Conservation (phyloP, 1,140 invertebrate genomes). For the Eupristina koningsbergeri region DNA sequence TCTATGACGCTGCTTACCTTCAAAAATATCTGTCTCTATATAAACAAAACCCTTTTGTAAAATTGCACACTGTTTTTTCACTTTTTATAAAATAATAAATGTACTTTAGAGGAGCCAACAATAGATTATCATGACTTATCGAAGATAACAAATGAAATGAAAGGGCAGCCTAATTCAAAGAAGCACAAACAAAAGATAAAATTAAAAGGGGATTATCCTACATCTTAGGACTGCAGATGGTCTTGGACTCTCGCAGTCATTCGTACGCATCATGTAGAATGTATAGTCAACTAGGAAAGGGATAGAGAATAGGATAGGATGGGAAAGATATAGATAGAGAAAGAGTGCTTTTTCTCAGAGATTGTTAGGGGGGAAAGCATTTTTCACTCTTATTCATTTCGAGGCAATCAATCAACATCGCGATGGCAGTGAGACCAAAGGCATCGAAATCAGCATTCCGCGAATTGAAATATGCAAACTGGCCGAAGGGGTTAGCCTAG, state of each 20-base stretch:
- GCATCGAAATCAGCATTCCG: constrained; percentile 50
- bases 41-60: background rate
- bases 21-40: background rate
- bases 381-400: constrained; percentile 45
- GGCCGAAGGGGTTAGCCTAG: constrained; percentile 32
- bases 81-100: background rate
- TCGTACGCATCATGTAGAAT: background rate
- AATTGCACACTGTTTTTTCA: too few species aligned
- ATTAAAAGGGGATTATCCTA: constrained; percentile 7
- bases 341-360: background rate
- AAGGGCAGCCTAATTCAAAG: background rate
- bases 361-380: too few species aligned
- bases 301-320: background rate
- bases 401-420: constrained; percentile 50
- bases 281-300: constrained; percentile 42
- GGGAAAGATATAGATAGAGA: too few species aligned
- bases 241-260: background rate
- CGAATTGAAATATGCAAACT: constrained; percentile 53
- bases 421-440: constrained; percentile 23
- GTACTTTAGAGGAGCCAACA: background rate
- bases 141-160: background rate
- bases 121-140: constrained; percentile 2
- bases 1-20: too few species aligned
- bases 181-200: background rate
- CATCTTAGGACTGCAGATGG: background rate